Evolutionary conservation across 2,113 vertebrate species (phyloP).

Genomic region (Aptenodytes forsteri): DNA sequence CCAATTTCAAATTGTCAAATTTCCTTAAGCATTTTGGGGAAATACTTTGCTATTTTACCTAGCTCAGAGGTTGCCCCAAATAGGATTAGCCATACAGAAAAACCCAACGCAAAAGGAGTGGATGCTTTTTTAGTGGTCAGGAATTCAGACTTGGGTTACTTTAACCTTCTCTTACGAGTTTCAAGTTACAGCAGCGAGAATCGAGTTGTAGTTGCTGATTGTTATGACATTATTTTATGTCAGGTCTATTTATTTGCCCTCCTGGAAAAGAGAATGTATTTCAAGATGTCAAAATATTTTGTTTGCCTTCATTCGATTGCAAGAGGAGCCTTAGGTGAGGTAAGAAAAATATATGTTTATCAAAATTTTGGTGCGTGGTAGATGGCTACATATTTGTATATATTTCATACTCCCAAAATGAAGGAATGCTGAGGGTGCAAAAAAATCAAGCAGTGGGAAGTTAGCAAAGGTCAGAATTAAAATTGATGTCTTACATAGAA

Average conservation of each 20-base stretch:
- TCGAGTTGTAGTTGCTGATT: conserved; percentile 33
- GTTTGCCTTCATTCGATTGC: background rate
- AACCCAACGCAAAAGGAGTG: background rate
- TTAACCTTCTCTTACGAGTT: conserved; percentile 7
- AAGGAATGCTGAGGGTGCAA: background rate
- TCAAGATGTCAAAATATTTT: conserved; percentile 27
- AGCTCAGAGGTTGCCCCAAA: background rate
- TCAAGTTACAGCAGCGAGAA: conserved; percentile 9
- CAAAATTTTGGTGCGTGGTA: background rate
- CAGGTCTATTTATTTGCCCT: conserved; percentile 49
- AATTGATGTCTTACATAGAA: background rate
- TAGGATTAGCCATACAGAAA: background rate
- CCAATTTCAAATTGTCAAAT: background rate
- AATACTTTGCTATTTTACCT: background rate
- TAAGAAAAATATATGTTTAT: conserved; percentile 15
- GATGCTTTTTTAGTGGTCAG: background rate
- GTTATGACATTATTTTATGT: conserved; percentile 56
- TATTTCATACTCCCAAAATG: background rate
- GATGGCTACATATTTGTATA: background rate
- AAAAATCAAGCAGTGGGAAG: background rate
- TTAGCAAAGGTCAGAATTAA: background rate
- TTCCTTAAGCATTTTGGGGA: background rate
- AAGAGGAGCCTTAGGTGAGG: conserved; percentile 12
- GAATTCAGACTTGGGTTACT: conserved; percentile 1
- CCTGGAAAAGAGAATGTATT: background rate